Evolutionary conservation across 2,797 vertebrate genomes (phyloP).

Genomic region (Valencia hispanica): DNA sequence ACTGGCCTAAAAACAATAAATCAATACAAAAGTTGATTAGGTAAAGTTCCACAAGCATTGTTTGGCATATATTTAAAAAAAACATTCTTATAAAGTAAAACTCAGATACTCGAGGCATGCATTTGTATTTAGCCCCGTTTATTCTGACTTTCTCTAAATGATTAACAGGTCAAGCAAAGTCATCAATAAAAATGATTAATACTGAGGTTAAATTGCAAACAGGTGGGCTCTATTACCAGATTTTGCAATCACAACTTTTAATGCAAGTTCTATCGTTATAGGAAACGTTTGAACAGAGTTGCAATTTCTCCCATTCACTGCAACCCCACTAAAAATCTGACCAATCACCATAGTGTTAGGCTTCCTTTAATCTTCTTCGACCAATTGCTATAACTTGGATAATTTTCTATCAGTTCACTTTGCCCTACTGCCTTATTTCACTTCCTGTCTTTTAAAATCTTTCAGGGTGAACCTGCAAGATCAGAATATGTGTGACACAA

Average conservation of each 20-base stretch:
- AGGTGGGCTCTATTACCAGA: not conserved
- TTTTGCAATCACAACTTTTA: too few relatives aligned
- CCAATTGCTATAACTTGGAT: not conserved
- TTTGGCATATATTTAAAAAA: not conserved
- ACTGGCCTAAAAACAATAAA: slow-evolving; percentile 80
- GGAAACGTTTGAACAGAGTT: not conserved
- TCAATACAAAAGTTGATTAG: not conserved
- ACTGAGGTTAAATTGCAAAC: not conserved
- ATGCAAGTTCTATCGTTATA: too few relatives aligned
- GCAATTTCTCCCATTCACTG: too few relatives aligned
- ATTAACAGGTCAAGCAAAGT: not conserved
- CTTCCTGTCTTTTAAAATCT: not conserved
- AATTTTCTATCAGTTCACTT: not conserved
- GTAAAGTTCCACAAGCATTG: not conserved
- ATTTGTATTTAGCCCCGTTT: not conserved
- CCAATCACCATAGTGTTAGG: not conserved
- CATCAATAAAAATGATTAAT: not conserved
- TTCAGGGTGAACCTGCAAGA: too few relatives aligned
- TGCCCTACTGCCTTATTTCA: not conserved
- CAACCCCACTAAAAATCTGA: not conserved
- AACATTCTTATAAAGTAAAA: not conserved
- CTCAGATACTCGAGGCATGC: not conserved
- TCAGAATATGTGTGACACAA: too few relatives aligned
- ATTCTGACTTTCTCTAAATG: not conserved
- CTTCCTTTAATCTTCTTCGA: not conserved